Base-by-base conservation (phyloP, 1,140 invertebrate genomes). In the Bradynema listronoti region DNA sequence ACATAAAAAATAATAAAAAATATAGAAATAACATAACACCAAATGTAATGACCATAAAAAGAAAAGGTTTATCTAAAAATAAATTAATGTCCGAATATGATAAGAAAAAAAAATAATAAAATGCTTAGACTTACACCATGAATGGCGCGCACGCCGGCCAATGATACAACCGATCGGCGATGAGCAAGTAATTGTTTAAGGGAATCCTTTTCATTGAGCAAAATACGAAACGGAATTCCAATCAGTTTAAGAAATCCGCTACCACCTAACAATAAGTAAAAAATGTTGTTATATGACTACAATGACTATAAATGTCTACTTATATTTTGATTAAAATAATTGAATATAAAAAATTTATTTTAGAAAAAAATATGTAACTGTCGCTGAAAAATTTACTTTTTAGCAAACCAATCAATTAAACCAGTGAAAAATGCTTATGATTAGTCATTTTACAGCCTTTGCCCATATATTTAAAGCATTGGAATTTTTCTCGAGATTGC, bases 161-260 rank as follows among this genome's bases (percentile, higher is more conserved):
- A 45, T 27, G 52, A 58, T 19, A 59, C 30, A 7, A 62, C 70
- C 2, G 67, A 72, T 27, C 66, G 68, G 36, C 66, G 65, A 36
- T 69, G 69, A 42, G 41, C 32, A 33, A 69, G 34, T 39, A 69
- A 61, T 49, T 68, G 61, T 43, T 46, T 46, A 56, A 69, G 46
- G 11, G 69, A 72, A 24, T 69, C 42, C 30, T 68, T 50, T 56
- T 69, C 67, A 50, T 69, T 68, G 33, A 69, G 41, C 32, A 69
- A 47, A 14, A 62, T 51, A 6, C 49, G 49, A 30, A 51, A 51
- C 27, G 49, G 49, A 22, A 69, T 68, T 43, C 67, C 67, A 29
- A 69, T 72, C 41, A 69, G 56, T 34, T 69, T 69, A 16, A 69
- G 36, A 50, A 69, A 69, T n/a, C 67, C 67, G 24, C 69, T 52